Evolutionary conservation across 2,797 vertebrate species (phyloP), one percentile per base, ranked within the genome.

Genomic region (Anabacerthia variegaticeps): DNA sequence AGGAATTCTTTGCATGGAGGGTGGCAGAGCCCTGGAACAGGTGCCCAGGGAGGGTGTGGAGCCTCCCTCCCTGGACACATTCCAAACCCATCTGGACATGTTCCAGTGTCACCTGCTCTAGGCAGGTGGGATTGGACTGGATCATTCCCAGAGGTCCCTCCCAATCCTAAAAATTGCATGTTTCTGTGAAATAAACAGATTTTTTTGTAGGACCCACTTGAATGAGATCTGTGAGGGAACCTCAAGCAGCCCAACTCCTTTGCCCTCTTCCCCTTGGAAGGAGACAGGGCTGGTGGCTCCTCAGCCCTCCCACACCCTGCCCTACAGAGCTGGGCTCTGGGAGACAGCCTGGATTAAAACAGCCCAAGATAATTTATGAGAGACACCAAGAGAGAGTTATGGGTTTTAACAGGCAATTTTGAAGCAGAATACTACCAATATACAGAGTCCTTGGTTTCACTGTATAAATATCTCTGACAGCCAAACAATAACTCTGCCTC

Each of bases 401-500:
- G 18, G 19, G 10, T 88, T 91, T 66, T 44, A 85, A 84, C 36
- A 54, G 67, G 55, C 54, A 76, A 23, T 81, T 91, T 39, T 78
- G 69, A 91, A 44, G 55, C 48, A 37, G 91, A 77, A 91, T 75
- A 68, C 73, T 81, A 79, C 51, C 67, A 83, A 58, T n/a, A 83
- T 22, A 71, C 51, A 74, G n/a, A 71, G 89, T 20, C 62, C 80
- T 88, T 77, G 71, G 36, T 87, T 87, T 79, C 89, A 77, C 85
- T 67, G 48, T 48, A 93, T 88, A 95, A 96, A 92, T 86, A 74
- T 67, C 81, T 88, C 88, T 95, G 89, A 92, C 80, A 92, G 88
- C 43, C 48, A 88, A 94, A 96, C 81, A 82, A 88, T 93, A 96
- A 91, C 88, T 80, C 90, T 94, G 87, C 79, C 89, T 89, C 72